Percentiles rank a stretch among this genome's conserved stretches.
Evolutionary conservation across 2,113 vertebrate species (phyloP).

Genomic region (Marmota flaviventris): DNA sequence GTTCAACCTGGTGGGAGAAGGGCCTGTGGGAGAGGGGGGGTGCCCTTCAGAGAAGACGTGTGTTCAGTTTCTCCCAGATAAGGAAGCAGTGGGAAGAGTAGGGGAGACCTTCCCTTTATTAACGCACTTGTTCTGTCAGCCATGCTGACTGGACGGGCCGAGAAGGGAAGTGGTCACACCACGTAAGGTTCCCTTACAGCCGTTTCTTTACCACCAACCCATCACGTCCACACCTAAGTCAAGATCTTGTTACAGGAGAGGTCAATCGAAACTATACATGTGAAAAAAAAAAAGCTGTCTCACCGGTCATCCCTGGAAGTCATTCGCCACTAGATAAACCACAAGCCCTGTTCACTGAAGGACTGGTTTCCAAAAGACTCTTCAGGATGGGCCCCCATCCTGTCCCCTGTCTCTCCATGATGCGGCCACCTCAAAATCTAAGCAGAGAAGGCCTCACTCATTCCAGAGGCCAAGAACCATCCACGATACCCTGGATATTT

Average conservation of each 20-base stretch:
- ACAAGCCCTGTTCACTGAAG: background rate
- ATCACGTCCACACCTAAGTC: fast-evolving
- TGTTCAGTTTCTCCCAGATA: background rate
- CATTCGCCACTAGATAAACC: background rate
- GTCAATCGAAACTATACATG: background rate
- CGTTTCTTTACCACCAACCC: background rate
- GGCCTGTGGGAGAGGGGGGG: too few species aligned
- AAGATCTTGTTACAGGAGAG: background rate
- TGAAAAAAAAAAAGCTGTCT: background rate
- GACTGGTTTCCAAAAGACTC: background rate
- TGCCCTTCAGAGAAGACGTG: background rate
- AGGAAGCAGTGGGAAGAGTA: background rate
- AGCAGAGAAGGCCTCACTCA: background rate
- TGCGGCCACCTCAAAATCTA: background rate
- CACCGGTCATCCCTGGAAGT: background rate
- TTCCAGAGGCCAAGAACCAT: background rate
- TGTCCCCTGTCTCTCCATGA: fast-evolving
- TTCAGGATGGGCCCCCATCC: too few species aligned
- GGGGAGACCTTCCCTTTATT: background rate
- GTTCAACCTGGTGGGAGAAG: background rate
- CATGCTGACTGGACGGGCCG: background rate
- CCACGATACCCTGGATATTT: background rate
- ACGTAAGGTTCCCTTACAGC: background rate
- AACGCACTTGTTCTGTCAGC: background rate
- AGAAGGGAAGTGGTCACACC: background rate